phyloP scores from a whole-genome alignment of 2,113 vertebrate genomes.

The Nothocercus nigrocapillus region DNA sequence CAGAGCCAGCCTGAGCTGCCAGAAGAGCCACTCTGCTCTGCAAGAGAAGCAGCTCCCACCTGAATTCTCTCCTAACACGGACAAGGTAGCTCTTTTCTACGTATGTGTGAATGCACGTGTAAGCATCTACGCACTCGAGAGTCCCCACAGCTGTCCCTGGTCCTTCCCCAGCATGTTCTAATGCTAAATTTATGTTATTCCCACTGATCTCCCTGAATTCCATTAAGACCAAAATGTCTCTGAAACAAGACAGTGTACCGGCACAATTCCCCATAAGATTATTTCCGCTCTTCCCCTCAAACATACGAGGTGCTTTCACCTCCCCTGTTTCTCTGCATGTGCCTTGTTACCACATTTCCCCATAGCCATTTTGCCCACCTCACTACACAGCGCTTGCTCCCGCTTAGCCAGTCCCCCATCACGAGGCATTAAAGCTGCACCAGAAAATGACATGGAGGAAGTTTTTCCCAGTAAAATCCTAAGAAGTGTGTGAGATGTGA shows the following conservation, averaged over 20 bases:
- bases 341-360: not conserved
- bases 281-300: not conserved
- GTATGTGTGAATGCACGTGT: not conserved
- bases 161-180: not conserved
- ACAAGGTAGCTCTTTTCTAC: not conserved
- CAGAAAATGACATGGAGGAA: not conserved
- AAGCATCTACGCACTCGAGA: fast-evolving
- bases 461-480: not conserved
- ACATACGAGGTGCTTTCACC: not conserved
- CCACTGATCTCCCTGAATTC: not conserved
- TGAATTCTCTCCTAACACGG: not conserved
- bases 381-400: not conserved
- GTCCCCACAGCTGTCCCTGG: fast-evolving
- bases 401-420: not conserved
- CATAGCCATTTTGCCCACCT: not conserved
- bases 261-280: not conserved
- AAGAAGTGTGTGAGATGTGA: not conserved
- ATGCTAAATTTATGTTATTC: not conserved
- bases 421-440: not conserved
- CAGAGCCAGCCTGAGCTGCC: not conserved
- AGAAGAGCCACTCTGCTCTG: not conserved
- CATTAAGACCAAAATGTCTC: not conserved
- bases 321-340: not conserved
- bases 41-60: not conserved
- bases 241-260: not conserved